Percentiles rank a stretch among this genome's conserved stretches.
These are phyloP conservation scores for Pionites leucogaster DNA, from an alignment of 2,113 vertebrate species.

Conservation along the genomic window DNA sequence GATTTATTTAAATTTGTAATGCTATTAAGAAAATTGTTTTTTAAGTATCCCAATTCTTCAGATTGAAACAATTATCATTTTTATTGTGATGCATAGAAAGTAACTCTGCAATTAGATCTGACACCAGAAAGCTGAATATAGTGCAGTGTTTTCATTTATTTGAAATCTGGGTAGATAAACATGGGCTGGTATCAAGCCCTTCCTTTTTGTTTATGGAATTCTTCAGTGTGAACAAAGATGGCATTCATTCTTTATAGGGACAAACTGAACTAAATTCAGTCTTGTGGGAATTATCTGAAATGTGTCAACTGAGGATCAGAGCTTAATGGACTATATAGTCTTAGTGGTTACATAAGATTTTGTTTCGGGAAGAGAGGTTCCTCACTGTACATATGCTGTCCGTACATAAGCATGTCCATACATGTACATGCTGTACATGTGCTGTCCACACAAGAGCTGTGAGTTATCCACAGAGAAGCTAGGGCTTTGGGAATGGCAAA, in stretches of 20 bases:
- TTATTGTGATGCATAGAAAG: constrained; percentile 42
- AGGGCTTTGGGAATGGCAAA: background rate
- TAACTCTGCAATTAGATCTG: constrained; percentile 30
- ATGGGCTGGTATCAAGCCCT: background rate
- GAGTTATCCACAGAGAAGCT: background rate
- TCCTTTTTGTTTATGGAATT: background rate
- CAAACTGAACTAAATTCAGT: background rate
- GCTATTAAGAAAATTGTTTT: constrained; percentile 63
- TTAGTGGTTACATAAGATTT: background rate
- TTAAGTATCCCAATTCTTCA: constrained; percentile 20
- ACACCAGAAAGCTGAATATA: constrained; percentile 1
- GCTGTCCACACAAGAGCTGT: background rate
- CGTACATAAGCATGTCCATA: too few relatives aligned
- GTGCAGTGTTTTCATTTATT: background rate
- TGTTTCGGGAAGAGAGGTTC: background rate
- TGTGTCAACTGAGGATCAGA: background rate
- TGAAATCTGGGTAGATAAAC: constrained; percentile 3
- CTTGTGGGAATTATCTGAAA: background rate
- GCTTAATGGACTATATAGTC: too few relatives aligned
- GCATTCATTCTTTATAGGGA: background rate
- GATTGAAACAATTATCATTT: constrained; percentile 53
- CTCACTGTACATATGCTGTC: fast-evolving
- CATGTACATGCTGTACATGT: too few relatives aligned
- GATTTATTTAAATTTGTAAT: constrained; percentile 53
- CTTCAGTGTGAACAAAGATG: background rate